A percentile compares a stretch with the other conserved stretches of the same genome.
phyloP scores from a whole-genome alignment of 92 coral and sea anemone species.

The Diadumene lineata region DNA sequence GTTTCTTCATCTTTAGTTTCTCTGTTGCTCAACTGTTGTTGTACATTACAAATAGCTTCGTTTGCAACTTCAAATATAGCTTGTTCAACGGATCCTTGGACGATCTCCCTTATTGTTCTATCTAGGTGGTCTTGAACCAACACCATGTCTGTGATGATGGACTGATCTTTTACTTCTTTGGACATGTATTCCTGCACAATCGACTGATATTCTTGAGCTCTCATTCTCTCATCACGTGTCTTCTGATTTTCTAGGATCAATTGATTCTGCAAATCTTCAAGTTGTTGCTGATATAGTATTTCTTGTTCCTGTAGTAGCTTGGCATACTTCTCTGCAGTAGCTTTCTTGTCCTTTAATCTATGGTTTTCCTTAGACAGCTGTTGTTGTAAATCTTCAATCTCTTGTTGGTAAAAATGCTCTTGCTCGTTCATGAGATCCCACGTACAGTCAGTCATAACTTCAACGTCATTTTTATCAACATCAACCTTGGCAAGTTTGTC shows the following conservation, averaged over 20 bases:
- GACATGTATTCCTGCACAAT: slow-evolving; percentile 28
- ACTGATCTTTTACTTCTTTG: slow-evolving; percentile 23
- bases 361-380: slow-evolving; percentile 10
- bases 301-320: slow-evolving; percentile 16
- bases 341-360: slow-evolving; percentile 10
- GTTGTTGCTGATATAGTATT: not conserved
- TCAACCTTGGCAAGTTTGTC: slow-evolving; percentile 26
- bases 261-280: slow-evolving; percentile 12
- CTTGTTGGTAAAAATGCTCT: slow-evolving; percentile 4
- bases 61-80: slow-evolving; percentile 9
- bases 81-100: not conserved
- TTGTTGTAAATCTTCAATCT: slow-evolving; percentile 17
- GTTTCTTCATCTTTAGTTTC: not conserved
- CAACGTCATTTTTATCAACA: slow-evolving; percentile 30
- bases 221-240: slow-evolving; percentile 13
- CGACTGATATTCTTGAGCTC: slow-evolving; percentile 15
- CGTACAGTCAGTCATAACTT: slow-evolving; percentile 32
- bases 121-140: slow-evolving; percentile 54
- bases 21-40: not conserved
- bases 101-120: slow-evolving; percentile 13
- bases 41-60: slow-evolving; percentile 8
- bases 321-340: slow-evolving; percentile 26
- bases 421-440: slow-evolving; percentile 30
- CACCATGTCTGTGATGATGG: slow-evolving; percentile 53
- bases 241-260: slow-evolving; percentile 3